Conservation (phyloP, 2,888 invertebrate genomes). For the Lymantria monacha region DNA sequence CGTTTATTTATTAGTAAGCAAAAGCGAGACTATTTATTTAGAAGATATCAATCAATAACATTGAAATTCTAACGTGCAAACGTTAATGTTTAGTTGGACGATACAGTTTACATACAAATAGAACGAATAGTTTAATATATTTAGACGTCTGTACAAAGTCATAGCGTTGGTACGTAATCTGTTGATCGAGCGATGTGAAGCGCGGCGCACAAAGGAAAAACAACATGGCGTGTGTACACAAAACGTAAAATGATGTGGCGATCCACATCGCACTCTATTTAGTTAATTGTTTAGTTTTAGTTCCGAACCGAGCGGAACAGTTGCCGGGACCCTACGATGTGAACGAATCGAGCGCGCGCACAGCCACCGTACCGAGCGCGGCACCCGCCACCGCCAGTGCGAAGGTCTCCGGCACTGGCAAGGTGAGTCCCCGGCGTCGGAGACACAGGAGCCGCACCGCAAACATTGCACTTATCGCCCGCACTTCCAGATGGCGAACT, state of each 20-base stretch:
- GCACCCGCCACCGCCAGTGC: too few species aligned
- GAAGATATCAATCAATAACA: too few species aligned
- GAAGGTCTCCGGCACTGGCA: slow-evolving; percentile 11
- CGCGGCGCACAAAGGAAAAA: slow-evolving; percentile 39
- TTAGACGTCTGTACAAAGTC: slow-evolving; percentile 26
- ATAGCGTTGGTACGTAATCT: slow-evolving; percentile 42
- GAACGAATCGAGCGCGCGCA: too few species aligned
- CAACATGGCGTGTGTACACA: slow-evolving; percentile 56
- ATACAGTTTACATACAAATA: too few species aligned
- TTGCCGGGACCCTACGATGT: slow-evolving; percentile 28
- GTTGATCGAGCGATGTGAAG: slow-evolving; percentile 56
- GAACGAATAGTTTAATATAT: too few species aligned
- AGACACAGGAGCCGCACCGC: slow-evolving; percentile 34
- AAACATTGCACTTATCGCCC: too few species aligned
- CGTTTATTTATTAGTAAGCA: too few species aligned
- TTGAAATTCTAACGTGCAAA: too few species aligned
- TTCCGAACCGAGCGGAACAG: slow-evolving; percentile 22
- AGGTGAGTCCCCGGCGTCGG: slow-evolving; percentile 30
- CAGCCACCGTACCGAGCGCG: too few species aligned
- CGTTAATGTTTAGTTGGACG: too few species aligned
- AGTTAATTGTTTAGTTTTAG: slow-evolving; percentile 23
- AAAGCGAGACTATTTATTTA: too few species aligned
- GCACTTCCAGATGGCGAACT: slow-evolving; percentile 78
- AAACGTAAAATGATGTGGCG: slow-evolving; percentile 53
- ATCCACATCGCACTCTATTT: slow-evolving; percentile 35